These are phyloP conservation scores for Bubo blakistoni DNA, from an alignment of 2,113 vertebrate species.

Conservation along the genomic window DNA sequence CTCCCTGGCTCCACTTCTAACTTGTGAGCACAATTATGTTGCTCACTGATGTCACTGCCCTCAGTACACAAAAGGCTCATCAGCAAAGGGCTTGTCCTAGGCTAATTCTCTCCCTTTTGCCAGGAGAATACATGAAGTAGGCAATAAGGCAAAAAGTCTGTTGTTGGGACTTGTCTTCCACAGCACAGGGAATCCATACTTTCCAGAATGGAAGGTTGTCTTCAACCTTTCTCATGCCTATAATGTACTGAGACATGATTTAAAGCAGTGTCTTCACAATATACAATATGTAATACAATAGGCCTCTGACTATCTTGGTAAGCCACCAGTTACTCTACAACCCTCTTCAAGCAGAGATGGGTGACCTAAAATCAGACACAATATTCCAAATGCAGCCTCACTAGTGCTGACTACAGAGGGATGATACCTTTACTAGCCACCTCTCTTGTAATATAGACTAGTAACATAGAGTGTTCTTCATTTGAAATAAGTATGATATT, in stretches of 20 bases:
- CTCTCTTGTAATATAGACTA: neutral
- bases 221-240: neutral
- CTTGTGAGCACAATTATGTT: fast-evolving
- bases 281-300: neutral
- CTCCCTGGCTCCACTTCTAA: neutral
- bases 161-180: neutral
- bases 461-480: neutral
- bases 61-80: neutral
- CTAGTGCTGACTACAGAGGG: neutral
- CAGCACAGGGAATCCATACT: neutral
- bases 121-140: neutral
- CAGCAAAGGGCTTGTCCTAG: neutral
- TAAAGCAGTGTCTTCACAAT: neutral
- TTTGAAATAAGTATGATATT: neutral
- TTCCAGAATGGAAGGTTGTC: neutral
- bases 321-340: neutral
- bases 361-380: neutral
- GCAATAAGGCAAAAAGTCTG: neutral
- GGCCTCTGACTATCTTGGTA: neutral
- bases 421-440: neutral
- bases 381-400: neutral
- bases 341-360: neutral
- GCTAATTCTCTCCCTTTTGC: neutral
- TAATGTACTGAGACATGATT: neutral
- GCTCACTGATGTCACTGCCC: neutral